These are phyloP conservation scores for Aix galericulata DNA, from an alignment of 2,113 vertebrate genomes.

Conservation along the genomic window DNA sequence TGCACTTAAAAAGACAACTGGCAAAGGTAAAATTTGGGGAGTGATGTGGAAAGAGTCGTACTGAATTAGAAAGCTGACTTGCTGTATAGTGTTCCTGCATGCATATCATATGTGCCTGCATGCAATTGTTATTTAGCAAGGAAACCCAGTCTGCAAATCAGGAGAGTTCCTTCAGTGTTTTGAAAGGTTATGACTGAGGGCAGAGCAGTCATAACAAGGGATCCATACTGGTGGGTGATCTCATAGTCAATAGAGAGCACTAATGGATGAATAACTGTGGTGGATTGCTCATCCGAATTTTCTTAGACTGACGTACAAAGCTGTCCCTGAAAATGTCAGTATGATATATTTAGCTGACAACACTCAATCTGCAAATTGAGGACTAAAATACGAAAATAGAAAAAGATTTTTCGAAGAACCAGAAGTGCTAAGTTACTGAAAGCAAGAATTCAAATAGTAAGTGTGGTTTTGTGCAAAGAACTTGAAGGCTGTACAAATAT, in stretches of 20 bases:
- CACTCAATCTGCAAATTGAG: background rate
- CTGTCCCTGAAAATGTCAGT: background rate
- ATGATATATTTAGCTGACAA: background rate
- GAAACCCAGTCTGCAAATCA: background rate
- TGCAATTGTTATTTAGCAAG: background rate
- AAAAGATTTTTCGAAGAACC: background rate
- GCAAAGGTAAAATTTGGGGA: background rate
- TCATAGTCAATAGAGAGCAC: background rate
- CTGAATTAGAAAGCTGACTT: background rate
- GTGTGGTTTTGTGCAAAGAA: fast-evolving
- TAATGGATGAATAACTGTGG: background rate
- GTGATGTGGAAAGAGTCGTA: background rate
- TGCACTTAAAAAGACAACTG: background rate
- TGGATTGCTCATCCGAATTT: slow-evolving; percentile 1
- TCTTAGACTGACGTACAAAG: background rate
- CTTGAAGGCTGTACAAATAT: background rate
- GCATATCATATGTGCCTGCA: background rate
- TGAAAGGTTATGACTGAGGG: fast-evolving
- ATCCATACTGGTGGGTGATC: background rate
- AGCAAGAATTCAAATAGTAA: background rate
- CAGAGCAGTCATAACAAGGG: background rate
- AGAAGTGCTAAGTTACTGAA: background rate
- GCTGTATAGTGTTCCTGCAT: background rate
- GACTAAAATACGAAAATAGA: background rate
- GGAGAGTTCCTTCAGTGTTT: background rate